A percentile compares a stretch with the other conserved stretches of the same genome.
Evolutionary conservation across 2,888 invertebrate species (phyloP).

Genomic region (Folsomia manolachei): DNA sequence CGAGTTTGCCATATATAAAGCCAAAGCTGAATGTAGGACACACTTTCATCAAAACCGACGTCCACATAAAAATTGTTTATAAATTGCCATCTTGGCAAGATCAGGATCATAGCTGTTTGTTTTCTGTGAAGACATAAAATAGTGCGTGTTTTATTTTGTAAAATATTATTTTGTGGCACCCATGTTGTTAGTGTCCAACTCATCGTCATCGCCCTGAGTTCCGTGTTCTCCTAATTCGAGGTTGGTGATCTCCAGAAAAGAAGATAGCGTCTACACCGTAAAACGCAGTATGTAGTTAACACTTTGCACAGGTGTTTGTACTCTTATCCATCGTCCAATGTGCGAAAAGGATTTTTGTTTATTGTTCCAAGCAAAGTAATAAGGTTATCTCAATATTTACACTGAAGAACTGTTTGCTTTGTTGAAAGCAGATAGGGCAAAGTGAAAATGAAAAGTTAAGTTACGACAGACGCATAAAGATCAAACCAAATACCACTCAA

Average conservation of each 20-base stretch:
- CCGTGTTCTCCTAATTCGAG: too few relatives aligned
- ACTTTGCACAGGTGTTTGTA: not conserved
- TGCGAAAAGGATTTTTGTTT: not conserved
- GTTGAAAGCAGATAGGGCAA: not conserved
- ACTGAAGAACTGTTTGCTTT: not conserved
- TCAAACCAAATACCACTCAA: too few relatives aligned
- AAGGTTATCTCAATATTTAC: constrained; percentile 1
- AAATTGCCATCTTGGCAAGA: too few relatives aligned
- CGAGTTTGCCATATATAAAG: too few relatives aligned
- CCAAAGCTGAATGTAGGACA: not conserved
- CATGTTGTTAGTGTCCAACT: too few relatives aligned
- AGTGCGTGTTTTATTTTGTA: not conserved
- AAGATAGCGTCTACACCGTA: too few relatives aligned
- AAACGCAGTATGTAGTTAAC: too few relatives aligned
- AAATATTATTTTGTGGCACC: too few relatives aligned
- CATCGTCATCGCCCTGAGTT: too few relatives aligned
- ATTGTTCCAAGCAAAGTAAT: not conserved
- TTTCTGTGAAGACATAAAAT: too few relatives aligned
- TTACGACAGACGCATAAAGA: too few relatives aligned
- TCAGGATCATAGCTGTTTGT: not conserved
- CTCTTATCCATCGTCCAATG: not conserved
- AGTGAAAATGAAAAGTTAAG: not conserved
- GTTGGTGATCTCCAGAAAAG: not conserved
- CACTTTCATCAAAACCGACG: not conserved
- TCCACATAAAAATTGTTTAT: not conserved